A percentile compares a stretch with the other conserved stretches of the same genome.
phyloP scores from a whole-genome alignment of 2,888 invertebrate genomes.

The Meteorus cinctellus region DNA sequence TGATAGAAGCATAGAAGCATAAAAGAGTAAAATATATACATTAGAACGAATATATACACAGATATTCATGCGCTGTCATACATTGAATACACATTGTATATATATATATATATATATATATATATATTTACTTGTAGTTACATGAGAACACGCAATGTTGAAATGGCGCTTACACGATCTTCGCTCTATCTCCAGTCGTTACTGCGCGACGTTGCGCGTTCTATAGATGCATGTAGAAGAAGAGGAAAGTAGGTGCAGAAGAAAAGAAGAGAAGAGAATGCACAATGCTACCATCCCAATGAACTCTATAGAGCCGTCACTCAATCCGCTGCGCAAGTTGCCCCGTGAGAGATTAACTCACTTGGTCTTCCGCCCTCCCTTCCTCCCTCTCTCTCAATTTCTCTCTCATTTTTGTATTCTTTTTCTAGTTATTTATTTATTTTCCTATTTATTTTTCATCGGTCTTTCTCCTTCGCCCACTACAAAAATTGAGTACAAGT shows the following conservation, averaged over 20 bases:
- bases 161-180: slow-evolving; percentile 34
- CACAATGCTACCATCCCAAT: slow-evolving; percentile 70
- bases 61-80: slow-evolving; percentile 33
- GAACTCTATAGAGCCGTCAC: slow-evolving; percentile 71
- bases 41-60: slow-evolving; percentile 7
- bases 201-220: slow-evolving; percentile 1
- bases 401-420: slow-evolving; percentile 18
- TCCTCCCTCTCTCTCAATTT: slow-evolving; percentile 1
- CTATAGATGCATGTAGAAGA: slow-evolving; percentile 29
- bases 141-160: slow-evolving; percentile 33
- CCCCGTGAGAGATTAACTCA: slow-evolving; percentile 56
- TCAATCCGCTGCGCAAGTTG: slow-evolving; percentile 60
- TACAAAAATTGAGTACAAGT: background rate
- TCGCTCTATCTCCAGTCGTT: slow-evolving; percentile 10
- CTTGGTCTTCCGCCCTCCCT: slow-evolving; percentile 46
- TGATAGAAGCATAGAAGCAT: slow-evolving; percentile 24
- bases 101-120: slow-evolving; percentile 6
- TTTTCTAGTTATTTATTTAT: slow-evolving; percentile 49
- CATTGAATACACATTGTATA: slow-evolving; percentile 18
- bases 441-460: background rate
- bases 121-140: slow-evolving; percentile 36
- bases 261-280: slow-evolving; percentile 51
- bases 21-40: slow-evolving; percentile 38
- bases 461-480: slow-evolving; percentile 20
- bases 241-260: slow-evolving; percentile 36